Evolutionary conservation across 2,797 vertebrate genomes (phyloP), one percentile per base, ranked within the genome.

Genomic region (Acridotheres tristis): DNA sequence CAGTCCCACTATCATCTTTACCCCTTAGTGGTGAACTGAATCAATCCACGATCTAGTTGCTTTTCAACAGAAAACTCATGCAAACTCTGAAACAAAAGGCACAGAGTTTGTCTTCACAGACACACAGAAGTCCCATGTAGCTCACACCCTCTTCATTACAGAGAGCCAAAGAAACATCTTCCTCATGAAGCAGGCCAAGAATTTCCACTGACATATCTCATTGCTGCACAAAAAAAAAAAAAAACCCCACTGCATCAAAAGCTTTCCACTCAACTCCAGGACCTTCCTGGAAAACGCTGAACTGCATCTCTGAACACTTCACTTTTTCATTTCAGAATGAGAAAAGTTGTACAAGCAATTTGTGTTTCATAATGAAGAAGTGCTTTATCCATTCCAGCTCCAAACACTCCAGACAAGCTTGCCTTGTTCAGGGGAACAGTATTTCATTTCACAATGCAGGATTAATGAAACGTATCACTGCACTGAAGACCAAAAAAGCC

Each of bases 341-440:
- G 71, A 7, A 12, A 75, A 92, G 53, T 43, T 75, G 76, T 68
- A 86, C 42, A 75, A 83, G 62, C 69, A 94, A 66, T 88, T 91
- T 63, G 68, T 34, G 57, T 91, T 92, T 73, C 62, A 32, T 75
- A 92, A 93, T 54, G 79, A 89, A 85, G 62, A 50, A 84, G 71
- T 30, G 34, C 55, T 93, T 91, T 69, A 85, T 88, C 87, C 73
- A 34, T 65, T 77, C 42, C 29, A 80, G 82, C 55, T 78, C 65
- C 30, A 71, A 90, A 82, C 76, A 81, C 89, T 66, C 48, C 51
- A 86, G 59, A 94, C 58, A 92, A 76, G 66, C 79, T 82, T 10
- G 0, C 55, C 84, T 74, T 71, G 45, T 73, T 88, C 87, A 85
- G 7, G 4, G 40, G 69, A 92, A 66, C 40, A n/a, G 13, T 34